Conservation (phyloP, 1,140 invertebrate species). For the Brachionus paranguensis region DNA sequence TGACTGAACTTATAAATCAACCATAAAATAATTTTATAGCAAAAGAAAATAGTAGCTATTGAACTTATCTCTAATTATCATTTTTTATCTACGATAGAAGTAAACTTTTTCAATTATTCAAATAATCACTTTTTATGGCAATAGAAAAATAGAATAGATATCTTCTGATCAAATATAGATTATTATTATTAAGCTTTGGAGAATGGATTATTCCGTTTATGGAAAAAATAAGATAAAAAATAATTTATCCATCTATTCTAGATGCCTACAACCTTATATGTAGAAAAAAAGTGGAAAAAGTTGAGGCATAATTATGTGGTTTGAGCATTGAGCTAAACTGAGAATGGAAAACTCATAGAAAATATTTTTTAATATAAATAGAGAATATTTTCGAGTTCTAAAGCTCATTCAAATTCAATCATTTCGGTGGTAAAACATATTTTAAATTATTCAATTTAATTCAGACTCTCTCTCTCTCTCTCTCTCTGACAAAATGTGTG, state of each 20-base stretch:
- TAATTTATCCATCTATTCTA: neutral
- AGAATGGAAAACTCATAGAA: neutral
- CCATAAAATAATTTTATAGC: neutral
- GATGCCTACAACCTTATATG: conserved; percentile 28
- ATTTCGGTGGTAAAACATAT: neutral
- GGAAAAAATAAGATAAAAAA: neutral
- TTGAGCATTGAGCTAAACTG: neutral
- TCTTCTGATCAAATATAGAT: neutral
- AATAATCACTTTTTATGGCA: neutral
- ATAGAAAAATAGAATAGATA: conserved; percentile 49
- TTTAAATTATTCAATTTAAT: neutral
- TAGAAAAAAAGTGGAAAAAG: neutral
- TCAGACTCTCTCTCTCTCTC: neutral
- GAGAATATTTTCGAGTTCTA: neutral
- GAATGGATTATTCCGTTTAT: neutral
- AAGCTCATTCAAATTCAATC: conserved; percentile 13
- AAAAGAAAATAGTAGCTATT: neutral
- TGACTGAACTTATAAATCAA: neutral
- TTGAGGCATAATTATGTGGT: conserved; percentile 1
- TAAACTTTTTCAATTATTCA: neutral
- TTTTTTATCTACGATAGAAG: neutral
- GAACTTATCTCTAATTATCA: neutral
- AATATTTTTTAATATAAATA: neutral
- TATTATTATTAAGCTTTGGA: neutral
- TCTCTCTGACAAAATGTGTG: conserved; percentile 62